Conservation (phyloP, 2,797 vertebrate genomes). For the Dromococcyx pavoninus region DNA sequence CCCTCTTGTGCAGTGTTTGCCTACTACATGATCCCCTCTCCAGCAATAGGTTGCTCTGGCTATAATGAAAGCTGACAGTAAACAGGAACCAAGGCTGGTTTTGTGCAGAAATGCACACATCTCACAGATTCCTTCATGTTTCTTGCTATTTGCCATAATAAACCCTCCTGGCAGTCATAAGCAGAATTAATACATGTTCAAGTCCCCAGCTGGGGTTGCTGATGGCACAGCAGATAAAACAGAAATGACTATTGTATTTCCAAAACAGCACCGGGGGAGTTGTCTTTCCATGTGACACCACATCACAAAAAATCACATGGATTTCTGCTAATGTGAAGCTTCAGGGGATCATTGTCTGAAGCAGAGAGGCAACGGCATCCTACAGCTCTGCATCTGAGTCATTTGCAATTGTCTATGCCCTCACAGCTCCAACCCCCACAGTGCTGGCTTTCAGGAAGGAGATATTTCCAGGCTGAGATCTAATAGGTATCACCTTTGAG, state of each 20-base stretch:
- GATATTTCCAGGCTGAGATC: not conserved
- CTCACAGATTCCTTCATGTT: constrained; percentile 56
- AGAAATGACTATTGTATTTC: constrained; percentile 56
- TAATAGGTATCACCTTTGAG: not conserved
- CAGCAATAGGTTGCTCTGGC: constrained; percentile 20
- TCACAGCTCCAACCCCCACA: too few relatives aligned
- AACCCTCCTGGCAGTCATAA: constrained; percentile 50
- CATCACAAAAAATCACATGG: constrained; percentile 48
- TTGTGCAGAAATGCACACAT: constrained; percentile 51
- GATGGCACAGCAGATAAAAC: constrained; percentile 60
- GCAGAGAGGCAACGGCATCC: constrained; percentile 26
- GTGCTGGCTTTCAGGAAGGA: not conserved
- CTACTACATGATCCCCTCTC: not conserved
- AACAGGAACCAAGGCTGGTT: constrained; percentile 18
- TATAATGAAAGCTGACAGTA: constrained; percentile 49
- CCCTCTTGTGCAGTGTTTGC: constrained; percentile 23
- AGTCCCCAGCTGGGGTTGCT: constrained; percentile 42
- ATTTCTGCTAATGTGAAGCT: constrained; percentile 50
- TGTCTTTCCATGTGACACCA: constrained; percentile 55
- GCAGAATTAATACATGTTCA: constrained; percentile 45
- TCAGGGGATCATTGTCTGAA: constrained; percentile 36
- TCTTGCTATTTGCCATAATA: constrained; percentile 71
- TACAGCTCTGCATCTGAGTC: not conserved
- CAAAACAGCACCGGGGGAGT: constrained; percentile 41
- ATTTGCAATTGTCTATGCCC: not conserved